Conservation (phyloP, 2,888 invertebrate species). For the Agriotes lineatus region DNA sequence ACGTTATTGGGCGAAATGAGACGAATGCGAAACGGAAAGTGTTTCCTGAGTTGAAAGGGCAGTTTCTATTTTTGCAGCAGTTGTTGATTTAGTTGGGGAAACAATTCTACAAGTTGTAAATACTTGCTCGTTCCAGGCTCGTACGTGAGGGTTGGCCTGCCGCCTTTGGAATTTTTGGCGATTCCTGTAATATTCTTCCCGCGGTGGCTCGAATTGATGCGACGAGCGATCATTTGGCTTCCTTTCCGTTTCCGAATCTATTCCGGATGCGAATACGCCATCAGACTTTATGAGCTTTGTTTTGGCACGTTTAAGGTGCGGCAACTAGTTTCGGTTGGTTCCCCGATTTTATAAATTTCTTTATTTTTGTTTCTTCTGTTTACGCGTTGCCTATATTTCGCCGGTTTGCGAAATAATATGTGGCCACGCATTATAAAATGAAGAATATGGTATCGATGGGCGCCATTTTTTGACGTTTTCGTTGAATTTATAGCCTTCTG, state of each 20-base stretch:
- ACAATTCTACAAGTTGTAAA: constrained; percentile 22
- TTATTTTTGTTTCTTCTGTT: too few species aligned
- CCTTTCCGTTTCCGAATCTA: constrained; percentile 7
- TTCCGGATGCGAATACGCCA: background rate
- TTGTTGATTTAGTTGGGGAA: constrained; percentile 21
- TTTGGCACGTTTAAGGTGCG: background rate
- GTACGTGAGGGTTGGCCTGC: constrained; percentile 3
- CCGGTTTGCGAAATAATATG: constrained; percentile 4
- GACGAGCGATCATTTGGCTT: constrained; percentile 11
- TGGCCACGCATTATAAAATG: constrained; percentile 15
- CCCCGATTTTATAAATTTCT: too few species aligned
- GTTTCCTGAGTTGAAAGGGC: background rate
- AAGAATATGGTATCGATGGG: constrained; percentile 7
- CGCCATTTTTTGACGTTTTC: constrained; percentile 14
- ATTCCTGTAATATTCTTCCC: background rate
- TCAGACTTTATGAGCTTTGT: background rate
- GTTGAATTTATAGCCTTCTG: background rate
- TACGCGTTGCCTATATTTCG: too few species aligned
- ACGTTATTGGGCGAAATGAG: background rate
- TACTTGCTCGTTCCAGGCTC: constrained; percentile 4
- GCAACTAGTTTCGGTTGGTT: background rate
- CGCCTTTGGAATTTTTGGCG: background rate
- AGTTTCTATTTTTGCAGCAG: constrained; percentile 18
- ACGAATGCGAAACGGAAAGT: constrained; percentile 4
- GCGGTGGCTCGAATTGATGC: background rate